phyloP scores from a whole-genome alignment of 2,888 invertebrate species.

The Drosophila mulleri region DNA sequence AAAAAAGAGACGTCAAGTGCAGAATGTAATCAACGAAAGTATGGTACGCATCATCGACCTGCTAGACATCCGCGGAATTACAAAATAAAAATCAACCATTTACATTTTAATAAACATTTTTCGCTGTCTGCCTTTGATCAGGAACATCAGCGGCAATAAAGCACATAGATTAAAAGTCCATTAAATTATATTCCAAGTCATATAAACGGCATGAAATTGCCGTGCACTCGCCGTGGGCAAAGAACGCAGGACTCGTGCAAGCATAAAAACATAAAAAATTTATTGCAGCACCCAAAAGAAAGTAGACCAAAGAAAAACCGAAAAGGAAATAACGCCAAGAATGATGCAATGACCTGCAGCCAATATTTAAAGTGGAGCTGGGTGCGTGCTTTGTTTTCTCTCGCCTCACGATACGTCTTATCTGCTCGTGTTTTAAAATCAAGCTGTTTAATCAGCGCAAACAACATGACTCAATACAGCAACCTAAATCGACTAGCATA shows the following conservation, averaged over 20 bases:
- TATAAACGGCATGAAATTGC: slow-evolving; percentile 67
- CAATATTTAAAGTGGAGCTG: slow-evolving; percentile 8
- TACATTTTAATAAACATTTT: slow-evolving; percentile 62
- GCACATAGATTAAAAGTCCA: slow-evolving; percentile 76
- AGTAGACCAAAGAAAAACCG: slow-evolving; percentile 17
- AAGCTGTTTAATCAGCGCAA: slow-evolving; percentile 4
- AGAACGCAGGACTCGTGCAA: slow-evolving; percentile 51
- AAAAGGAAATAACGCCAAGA: slow-evolving; percentile 17
- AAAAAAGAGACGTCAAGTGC: slow-evolving; percentile 14
- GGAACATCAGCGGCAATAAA: slow-evolving; percentile 40
- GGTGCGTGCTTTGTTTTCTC: slow-evolving; percentile 4
- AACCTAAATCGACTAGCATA: not conserved
- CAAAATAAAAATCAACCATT: slow-evolving; percentile 38
- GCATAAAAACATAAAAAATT: slow-evolving; percentile 67
- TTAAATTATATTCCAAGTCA: slow-evolving; percentile 68
- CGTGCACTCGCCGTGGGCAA: slow-evolving; percentile 53
- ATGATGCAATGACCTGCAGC: slow-evolving; percentile 49
- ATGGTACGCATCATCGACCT: slow-evolving; percentile 54
- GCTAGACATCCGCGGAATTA: slow-evolving; percentile 9
- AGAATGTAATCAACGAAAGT: slow-evolving; percentile 10
- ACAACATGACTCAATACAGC: slow-evolving; percentile 2
- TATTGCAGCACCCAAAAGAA: slow-evolving; percentile 48
- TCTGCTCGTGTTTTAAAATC: slow-evolving; percentile 4
- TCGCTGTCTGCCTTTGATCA: slow-evolving; percentile 61
- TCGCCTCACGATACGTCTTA: not conserved